Evolutionary conservation across 2,113 vertebrate species (phyloP).

Genomic region (Gymnorhina tibicen): DNA sequence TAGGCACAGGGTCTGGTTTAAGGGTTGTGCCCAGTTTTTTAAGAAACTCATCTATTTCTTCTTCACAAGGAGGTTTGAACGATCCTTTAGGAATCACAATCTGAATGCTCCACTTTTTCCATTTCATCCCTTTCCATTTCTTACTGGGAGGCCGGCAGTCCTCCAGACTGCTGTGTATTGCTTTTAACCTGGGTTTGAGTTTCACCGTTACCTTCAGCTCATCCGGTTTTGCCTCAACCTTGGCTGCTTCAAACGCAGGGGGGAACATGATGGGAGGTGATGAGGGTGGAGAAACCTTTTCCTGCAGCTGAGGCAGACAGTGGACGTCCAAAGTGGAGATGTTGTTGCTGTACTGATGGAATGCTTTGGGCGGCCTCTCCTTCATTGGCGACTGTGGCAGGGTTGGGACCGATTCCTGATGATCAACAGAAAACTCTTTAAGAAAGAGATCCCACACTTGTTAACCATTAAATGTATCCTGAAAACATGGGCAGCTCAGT

Average conservation of each 20-base stretch:
- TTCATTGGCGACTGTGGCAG: constrained; percentile 73
- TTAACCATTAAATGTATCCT: neutral
- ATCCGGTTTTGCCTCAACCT: constrained; percentile 78
- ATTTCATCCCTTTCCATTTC: constrained; percentile 84
- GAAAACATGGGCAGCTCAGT: neutral
- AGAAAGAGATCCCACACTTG: neutral
- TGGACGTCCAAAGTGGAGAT: constrained; percentile 88
- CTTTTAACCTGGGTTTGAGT: constrained; percentile 85
- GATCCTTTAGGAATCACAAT: constrained; percentile 82
- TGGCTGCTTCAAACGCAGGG: constrained; percentile 79
- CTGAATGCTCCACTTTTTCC: constrained; percentile 92
- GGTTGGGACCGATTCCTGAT: constrained; percentile 75
- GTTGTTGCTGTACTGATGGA: constrained; percentile 91
- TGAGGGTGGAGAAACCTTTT: constrained; percentile 70
- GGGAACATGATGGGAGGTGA: constrained; percentile 83
- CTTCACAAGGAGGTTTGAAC: constrained; percentile 83
- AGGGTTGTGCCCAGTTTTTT: constrained; percentile 85
- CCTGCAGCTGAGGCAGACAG: constrained; percentile 85
- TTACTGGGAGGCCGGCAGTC: constrained; percentile 79
- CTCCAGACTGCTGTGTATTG: constrained; percentile 76
- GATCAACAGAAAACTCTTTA: neutral
- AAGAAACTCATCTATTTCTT: constrained; percentile 86
- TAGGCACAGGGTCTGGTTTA: constrained; percentile 84
- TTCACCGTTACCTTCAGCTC: constrained; percentile 95
- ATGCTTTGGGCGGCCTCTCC: constrained; percentile 75